Evolutionary conservation across 2,888 invertebrate species (phyloP), one percentile per base, ranked within the genome.

Genomic region (Petrolisthes cinctipes): DNA sequence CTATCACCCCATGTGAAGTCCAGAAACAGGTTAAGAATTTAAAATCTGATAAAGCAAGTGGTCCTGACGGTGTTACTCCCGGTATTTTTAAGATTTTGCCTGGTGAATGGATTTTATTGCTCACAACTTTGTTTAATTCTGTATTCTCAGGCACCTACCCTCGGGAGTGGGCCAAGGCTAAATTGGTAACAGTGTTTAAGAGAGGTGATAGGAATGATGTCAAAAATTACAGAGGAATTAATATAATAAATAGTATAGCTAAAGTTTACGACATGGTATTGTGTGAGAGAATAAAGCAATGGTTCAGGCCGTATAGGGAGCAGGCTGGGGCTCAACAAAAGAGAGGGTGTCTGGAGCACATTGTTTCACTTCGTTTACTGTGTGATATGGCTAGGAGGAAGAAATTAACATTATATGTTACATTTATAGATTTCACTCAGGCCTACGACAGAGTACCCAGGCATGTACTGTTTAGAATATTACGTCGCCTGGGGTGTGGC

Each of bases 311-410:
- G 61, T 61, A 61, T 37, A 81, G 61, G 54, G 81, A 81, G 23
- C 81, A 81, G 66, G 81, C 81, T 61, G 68, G 37, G 4, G 66
- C 82, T 17, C n/a, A 66, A 51, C 7, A 11, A 7, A 51, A 37
- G 61, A n/a, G 51, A 20, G 82, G 53, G 11, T 82, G 68, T 68
- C 51, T 57, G 11, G 82, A 68, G n/a, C 82, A 82, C 23, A 68
- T 11, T 5, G 51, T 68, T 14, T 68, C 82, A 17, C 17, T 51
- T 68, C 23, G 82, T 17, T 14, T 82, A 51, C 68, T 82, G 37
- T 53, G 17, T 82, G 82, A 51, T 51, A 82, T 68, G 51, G 82
- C 82, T 20, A 68, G 61, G 66, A 82, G 82, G 4, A 82, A 68
- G 37, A 82, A 61, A 20, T 68, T 82, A 51, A 66, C 57, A 11